These are phyloP conservation scores for Lasioglossum marginatum DNA, from an alignment of 2,888 invertebrate genomes.

Conservation along the genomic window DNA sequence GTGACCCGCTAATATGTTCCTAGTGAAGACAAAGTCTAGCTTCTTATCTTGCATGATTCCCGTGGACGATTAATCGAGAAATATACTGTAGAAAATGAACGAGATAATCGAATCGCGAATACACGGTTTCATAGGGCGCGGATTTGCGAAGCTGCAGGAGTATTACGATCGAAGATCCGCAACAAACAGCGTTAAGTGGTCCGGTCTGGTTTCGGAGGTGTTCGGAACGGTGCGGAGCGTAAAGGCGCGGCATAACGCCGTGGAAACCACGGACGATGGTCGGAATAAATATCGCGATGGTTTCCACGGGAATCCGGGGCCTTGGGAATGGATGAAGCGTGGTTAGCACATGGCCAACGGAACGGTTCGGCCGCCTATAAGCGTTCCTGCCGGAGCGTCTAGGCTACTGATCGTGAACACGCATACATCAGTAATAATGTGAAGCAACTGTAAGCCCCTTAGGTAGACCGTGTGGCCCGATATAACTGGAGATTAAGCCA, in stretches of 20 bases:
- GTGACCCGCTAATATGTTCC: neutral
- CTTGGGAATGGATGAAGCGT: slow-evolving; percentile 62
- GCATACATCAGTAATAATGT: slow-evolving; percentile 75
- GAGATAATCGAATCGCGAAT: neutral
- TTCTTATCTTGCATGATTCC: neutral
- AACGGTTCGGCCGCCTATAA: slow-evolving; percentile 62
- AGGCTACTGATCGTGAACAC: slow-evolving; percentile 72
- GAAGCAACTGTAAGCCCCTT: slow-evolving; percentile 73
- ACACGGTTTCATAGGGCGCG: neutral
- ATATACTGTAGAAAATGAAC: neutral
- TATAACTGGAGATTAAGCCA: slow-evolving; percentile 71
- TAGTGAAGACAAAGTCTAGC: neutral
- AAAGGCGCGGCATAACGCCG: slow-evolving; percentile 64
- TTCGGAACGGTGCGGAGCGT: neutral
- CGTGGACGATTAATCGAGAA: neutral
- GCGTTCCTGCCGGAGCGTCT: slow-evolving; percentile 54
- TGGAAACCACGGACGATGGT: slow-evolving; percentile 73
- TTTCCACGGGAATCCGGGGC: slow-evolving; percentile 52
- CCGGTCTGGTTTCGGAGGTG: neutral
- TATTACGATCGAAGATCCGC: slow-evolving; percentile 48
- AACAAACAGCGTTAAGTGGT: slow-evolving; percentile 69
- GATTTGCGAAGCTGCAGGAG: neutral
- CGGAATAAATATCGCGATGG: slow-evolving; percentile 77
- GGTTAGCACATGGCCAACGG: slow-evolving; percentile 66
- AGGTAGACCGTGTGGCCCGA: slow-evolving; percentile 56